A percentile compares a stretch with the other conserved stretches of the same genome.
Evolutionary conservation across 2,888 invertebrate genomes (phyloP).

Genomic region (Aphidius colemani): DNA sequence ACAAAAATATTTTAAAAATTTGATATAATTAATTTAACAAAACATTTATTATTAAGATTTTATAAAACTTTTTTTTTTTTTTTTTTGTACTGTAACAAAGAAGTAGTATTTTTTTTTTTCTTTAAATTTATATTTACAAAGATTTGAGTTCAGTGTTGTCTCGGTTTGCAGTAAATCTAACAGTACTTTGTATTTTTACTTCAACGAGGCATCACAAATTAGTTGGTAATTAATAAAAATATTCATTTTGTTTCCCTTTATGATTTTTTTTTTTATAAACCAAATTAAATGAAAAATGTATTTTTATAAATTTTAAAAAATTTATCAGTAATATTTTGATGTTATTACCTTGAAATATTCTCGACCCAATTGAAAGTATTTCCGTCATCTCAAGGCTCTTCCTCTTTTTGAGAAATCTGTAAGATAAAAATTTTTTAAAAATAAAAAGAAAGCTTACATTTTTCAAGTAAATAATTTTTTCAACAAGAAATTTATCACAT

Average conservation of each 20-base stretch:
- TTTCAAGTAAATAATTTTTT: too few relatives aligned
- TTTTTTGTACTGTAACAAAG: too few relatives aligned
- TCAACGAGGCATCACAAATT: slow-evolving; percentile 25
- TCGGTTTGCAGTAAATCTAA: slow-evolving; percentile 36
- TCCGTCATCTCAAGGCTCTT: slow-evolving; percentile 44
- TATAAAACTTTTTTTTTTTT: too few relatives aligned
- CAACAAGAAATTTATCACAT: too few relatives aligned
- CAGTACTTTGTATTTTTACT: slow-evolving; percentile 39
- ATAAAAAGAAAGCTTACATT: too few relatives aligned
- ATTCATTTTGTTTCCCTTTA: slow-evolving; percentile 1
- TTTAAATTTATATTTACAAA: neutral
- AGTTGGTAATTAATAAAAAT: slow-evolving; percentile 4
- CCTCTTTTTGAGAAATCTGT: neutral
- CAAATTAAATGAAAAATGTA: neutral
- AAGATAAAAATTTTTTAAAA: too few relatives aligned
- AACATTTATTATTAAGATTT: too few relatives aligned
- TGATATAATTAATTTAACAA: too few relatives aligned
- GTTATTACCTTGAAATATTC: slow-evolving; percentile 45
- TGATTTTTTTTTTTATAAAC: neutral
- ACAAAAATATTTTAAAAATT: too few relatives aligned
- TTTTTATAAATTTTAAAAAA: neutral
- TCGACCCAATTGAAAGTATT: slow-evolving; percentile 33
- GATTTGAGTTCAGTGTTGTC: neutral
- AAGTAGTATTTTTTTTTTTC: neutral
- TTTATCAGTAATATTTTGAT: neutral